Conservation (phyloP, 2,113 vertebrate species). For the Proteles cristata region DNA sequence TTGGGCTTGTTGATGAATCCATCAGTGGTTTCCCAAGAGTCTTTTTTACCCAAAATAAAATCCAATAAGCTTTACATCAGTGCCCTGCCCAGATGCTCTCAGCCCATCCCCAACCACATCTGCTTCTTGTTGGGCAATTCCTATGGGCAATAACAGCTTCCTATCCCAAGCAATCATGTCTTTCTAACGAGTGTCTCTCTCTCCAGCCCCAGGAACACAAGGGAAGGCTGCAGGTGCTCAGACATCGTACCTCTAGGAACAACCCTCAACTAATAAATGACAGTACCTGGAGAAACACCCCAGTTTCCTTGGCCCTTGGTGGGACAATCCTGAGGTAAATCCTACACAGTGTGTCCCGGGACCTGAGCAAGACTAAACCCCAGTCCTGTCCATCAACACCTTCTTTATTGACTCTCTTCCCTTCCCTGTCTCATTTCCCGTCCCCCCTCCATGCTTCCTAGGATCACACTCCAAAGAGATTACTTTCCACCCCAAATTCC, state of each 20-base stretch:
- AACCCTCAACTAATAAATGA: neutral
- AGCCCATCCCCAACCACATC: neutral
- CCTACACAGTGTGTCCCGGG: neutral
- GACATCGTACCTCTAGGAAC: neutral
- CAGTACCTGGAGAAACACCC: neutral
- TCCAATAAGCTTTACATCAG: neutral
- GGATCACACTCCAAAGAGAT: neutral
- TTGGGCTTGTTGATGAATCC: slow-evolving; percentile 31
- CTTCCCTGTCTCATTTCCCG: neutral
- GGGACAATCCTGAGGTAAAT: neutral
- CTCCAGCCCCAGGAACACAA: neutral
- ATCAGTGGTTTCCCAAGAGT: slow-evolving; percentile 45
- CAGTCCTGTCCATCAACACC: too few species aligned
- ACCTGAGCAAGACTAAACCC: neutral
- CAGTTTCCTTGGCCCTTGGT: neutral
- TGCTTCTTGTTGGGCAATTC: neutral
- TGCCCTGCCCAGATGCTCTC: neutral
- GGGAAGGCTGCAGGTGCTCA: neutral
- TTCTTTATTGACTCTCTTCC: neutral
- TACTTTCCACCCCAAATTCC: neutral
- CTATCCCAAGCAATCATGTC: neutral
- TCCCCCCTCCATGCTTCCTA: neutral
- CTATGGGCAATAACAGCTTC: neutral
- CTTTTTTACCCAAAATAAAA: slow-evolving; percentile 68
- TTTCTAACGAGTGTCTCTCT: neutral